These are phyloP conservation scores for Hemistola chrysoprasaria DNA, from an alignment of 2,888 invertebrate species.

Conservation along the genomic window DNA sequence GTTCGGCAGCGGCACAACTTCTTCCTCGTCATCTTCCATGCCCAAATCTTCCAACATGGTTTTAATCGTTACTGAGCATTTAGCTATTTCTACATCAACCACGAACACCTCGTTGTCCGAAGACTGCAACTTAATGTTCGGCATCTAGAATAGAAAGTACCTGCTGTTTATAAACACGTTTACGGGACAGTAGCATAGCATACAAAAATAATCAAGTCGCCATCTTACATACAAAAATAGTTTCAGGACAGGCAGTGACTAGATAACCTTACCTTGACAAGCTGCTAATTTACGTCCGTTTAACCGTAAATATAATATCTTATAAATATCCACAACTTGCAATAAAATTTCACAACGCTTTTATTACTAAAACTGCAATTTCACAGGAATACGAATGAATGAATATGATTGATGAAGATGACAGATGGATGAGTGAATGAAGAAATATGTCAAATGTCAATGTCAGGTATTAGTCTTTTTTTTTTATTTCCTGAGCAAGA, in stretches of 20 bases:
- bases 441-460: no score
- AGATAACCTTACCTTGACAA: slow-evolving; percentile 16
- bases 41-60: slow-evolving; percentile 98
- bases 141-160: slow-evolving; percentile 85
- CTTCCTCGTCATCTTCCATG: slow-evolving; percentile 96
- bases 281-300: background rate
- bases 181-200: slow-evolving; percentile 6
- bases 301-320: no score
- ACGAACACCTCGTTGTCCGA: slow-evolving; percentile 98
- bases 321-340: no score
- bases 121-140: slow-evolving; percentile 96
- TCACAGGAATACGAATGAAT: no score
- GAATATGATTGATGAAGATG: no score
- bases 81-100: slow-evolving; percentile 98
- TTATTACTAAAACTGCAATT: no score
- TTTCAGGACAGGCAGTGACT: slow-evolving; percentile 1
- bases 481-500: no score
- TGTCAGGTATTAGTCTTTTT: no score
- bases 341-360: no score
- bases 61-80: slow-evolving; percentile 98
- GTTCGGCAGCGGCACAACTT: slow-evolving; percentile 97
- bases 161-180: background rate
- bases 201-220: slow-evolving; percentile 32
- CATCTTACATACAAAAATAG: slow-evolving; percentile 37
- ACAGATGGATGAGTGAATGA: no score